A percentile compares a stretch with the other conserved stretches of the same genome.
These are phyloP conservation scores for Rotaria magnacalcarata DNA, from an alignment of 2,888 invertebrate species.

Conservation along the genomic window DNA sequence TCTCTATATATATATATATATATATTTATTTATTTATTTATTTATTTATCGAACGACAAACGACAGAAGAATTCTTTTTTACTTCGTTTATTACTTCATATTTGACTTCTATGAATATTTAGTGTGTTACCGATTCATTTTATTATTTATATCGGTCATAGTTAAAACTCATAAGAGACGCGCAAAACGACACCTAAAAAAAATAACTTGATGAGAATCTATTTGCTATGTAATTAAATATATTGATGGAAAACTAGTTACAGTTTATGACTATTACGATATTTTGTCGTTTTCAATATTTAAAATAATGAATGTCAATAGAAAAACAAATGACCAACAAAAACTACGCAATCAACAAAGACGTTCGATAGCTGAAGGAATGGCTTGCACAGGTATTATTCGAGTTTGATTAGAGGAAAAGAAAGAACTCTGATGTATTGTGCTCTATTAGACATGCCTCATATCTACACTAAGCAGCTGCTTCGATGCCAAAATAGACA, in stretches of 20 bases:
- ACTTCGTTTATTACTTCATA: not conserved
- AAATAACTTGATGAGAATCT: not conserved
- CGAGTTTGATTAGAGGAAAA: not conserved
- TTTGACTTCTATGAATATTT: not conserved
- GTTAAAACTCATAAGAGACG: conserved; percentile 8
- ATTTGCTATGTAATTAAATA: not conserved
- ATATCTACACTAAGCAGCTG: not conserved
- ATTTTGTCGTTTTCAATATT: not conserved
- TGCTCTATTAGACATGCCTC: not conserved
- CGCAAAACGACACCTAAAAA: not conserved
- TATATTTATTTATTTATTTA: not conserved
- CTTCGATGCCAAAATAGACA: not conserved
- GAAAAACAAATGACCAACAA: not conserved
- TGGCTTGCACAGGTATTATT: conserved; percentile 2
- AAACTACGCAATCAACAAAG: not conserved
- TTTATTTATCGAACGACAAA: not conserved
- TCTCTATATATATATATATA: not conserved
- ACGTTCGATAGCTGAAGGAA: conserved; percentile 7
- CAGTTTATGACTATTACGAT: not conserved
- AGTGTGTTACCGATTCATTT: not conserved
- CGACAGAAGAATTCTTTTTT: not conserved
- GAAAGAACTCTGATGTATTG: not conserved
- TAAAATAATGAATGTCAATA: not conserved
- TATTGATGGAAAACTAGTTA: not conserved
- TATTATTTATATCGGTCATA: conserved; percentile 8